Percentiles rank a stretch among this genome's conserved stretches.
Evolutionary conservation across 1,140 invertebrate species (phyloP).

Genomic region (Cecropterus lyciades): DNA sequence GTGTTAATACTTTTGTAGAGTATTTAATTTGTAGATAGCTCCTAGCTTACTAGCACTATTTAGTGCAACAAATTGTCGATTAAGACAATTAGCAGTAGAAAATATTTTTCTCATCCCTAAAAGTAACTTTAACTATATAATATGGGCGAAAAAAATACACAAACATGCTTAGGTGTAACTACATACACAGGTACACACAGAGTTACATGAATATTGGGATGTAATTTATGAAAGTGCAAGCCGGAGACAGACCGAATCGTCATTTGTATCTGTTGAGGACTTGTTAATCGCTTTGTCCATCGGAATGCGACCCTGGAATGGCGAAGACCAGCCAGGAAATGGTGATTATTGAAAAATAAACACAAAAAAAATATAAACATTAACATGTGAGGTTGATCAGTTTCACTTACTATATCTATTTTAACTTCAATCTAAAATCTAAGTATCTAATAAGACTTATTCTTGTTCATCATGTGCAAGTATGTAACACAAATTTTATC

Average conservation of each 20-base stretch:
- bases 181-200: conserved; percentile 72
- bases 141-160: conserved; percentile 57
- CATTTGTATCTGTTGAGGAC: conserved; percentile 73
- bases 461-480: conserved; percentile 53
- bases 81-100: conserved; percentile 20
- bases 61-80: conserved; percentile 31
- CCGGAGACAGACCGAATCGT: conserved; percentile 80
- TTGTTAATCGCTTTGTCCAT: conserved; percentile 81
- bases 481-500: background rate
- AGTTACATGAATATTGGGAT: conserved; percentile 65
- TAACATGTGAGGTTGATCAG: conserved; percentile 60
- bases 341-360: conserved; percentile 63
- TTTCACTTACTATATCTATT: conserved; percentile 67
- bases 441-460: conserved; percentile 75
- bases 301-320: conserved; percentile 77
- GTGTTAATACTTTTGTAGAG: conserved; percentile 34
- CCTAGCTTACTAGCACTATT: conserved; percentile 54
- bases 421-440: conserved; percentile 66
- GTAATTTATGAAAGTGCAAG: conserved; percentile 66
- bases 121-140: conserved; percentile 45
- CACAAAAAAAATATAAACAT: too few species aligned
- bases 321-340: conserved; percentile 62
- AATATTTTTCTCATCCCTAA: conserved; percentile 38
- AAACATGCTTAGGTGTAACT: conserved; percentile 74
- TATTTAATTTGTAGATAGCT: conserved; percentile 27